A percentile compares a stretch with the other conserved stretches of the same genome.
phyloP scores from a whole-genome alignment of 2,888 invertebrate species.

The Mythimna lalbum region DNA sequence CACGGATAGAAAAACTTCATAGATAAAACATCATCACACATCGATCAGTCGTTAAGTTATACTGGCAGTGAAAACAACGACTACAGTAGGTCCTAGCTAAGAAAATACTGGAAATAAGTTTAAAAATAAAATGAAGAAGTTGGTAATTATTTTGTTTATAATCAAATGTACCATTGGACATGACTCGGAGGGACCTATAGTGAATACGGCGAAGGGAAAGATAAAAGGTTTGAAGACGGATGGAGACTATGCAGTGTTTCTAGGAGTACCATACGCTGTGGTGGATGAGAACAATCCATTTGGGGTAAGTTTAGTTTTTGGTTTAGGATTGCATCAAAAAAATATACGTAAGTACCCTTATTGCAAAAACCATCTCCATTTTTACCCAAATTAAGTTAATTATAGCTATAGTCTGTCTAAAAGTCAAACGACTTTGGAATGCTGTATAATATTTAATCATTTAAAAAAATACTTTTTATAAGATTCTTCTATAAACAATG shows the following conservation, averaged over 20 bases:
- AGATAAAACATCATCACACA: neutral
- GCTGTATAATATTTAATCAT: too few species aligned
- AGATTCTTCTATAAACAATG: too few species aligned
- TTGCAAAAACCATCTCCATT: too few species aligned
- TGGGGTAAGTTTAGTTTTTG: conserved; percentile 36
- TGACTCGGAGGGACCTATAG: neutral
- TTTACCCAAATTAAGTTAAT: too few species aligned
- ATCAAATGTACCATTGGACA: conserved; percentile 30
- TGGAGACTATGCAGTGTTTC: conserved; percentile 35
- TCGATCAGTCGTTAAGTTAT: conserved; percentile 6
- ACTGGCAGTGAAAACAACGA: neutral
- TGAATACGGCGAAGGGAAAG: conserved; percentile 31
- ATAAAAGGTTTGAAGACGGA: conserved; percentile 32
- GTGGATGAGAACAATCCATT: conserved; percentile 51
- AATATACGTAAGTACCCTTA: too few species aligned
- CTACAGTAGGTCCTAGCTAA: neutral
- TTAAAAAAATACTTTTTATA: too few species aligned
- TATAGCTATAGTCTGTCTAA: too few species aligned
- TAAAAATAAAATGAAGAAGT: conserved; percentile 29
- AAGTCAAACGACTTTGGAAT: too few species aligned
- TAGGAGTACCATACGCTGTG: conserved; percentile 54
- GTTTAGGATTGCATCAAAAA: neutral
- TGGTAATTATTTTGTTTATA: conserved; percentile 27
- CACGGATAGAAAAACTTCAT: conserved; percentile 4
- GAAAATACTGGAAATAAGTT: neutral